phyloP scores from a whole-genome alignment of 2,888 invertebrate species.

The Patella pellucida region DNA sequence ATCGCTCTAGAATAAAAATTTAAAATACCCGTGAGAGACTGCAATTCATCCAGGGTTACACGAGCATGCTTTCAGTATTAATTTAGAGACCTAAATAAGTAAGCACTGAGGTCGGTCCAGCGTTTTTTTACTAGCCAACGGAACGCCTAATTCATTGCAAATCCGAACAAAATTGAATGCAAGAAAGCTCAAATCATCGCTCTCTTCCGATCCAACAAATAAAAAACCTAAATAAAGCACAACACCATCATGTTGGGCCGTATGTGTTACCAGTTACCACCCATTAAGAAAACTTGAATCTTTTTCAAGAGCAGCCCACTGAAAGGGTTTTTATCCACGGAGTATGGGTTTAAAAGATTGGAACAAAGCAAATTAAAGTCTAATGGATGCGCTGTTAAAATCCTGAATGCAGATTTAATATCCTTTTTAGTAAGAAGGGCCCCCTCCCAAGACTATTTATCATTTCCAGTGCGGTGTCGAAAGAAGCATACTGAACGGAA shows the following conservation, averaged over 20 bases:
- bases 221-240: background rate
- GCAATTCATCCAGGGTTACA: background rate
- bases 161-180: background rate
- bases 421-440: background rate
- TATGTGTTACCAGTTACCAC: background rate
- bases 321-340: background rate
- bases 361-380: background rate
- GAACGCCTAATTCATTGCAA: background rate
- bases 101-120: background rate
- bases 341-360: background rate
- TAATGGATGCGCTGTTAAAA: background rate
- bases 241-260: background rate
- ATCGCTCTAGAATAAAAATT: conserved; percentile 93
- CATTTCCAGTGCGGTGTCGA: background rate
- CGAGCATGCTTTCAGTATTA: background rate
- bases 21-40: conserved; percentile 85
- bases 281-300: background rate
- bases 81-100: background rate
- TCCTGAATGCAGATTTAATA: background rate
- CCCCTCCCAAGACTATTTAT: background rate
- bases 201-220: background rate
- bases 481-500: background rate
- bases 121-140: background rate
- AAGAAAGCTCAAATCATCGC: background rate
- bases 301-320: background rate